Evolutionary conservation across 53 echinoderm and acorn worm species (phyloP).

Genomic region (Mesocentrotus franciscanus): DNA sequence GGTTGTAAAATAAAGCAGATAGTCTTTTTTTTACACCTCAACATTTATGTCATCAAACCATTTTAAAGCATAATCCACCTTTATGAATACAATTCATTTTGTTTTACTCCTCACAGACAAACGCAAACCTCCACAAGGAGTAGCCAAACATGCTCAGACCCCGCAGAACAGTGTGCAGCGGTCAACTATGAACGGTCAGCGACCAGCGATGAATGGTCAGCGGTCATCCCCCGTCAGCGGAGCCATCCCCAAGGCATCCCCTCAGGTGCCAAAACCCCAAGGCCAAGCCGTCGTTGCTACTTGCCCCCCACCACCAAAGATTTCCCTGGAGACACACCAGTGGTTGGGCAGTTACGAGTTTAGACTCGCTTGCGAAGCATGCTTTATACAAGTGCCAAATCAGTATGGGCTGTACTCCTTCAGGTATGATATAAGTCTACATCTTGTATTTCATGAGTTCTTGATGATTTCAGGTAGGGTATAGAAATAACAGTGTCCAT

Average conservation of each 20-base stretch:
- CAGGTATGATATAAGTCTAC: slow-evolving; percentile 37
- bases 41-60: too few species aligned
- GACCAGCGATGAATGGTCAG: not conserved
- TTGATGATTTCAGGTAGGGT: not conserved
- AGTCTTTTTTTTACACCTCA: too few species aligned
- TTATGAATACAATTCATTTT: too few species aligned
- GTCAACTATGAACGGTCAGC: not conserved
- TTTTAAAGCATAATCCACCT: too few species aligned
- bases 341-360: slow-evolving; percentile 67
- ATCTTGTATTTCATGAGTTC: not conserved
- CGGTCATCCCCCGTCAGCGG: not conserved
- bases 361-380: slow-evolving; percentile 79
- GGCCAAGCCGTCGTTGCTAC: not conserved
- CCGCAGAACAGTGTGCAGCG: not conserved
- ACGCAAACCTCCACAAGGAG: not conserved
- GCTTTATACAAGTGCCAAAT: slow-evolving; percentile 65
- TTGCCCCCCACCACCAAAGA: slow-evolving; percentile 37
- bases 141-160: not conserved
- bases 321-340: slow-evolving; percentile 30
- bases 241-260: slow-evolving; percentile 1
- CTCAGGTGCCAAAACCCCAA: not conserved
- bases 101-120: too few species aligned
- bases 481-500: not conserved
- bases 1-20: too few species aligned
- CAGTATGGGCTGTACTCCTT: slow-evolving; percentile 72